These are phyloP conservation scores for Tragelaphus scriptus DNA, from an alignment of 2,113 vertebrate genomes.

Conservation along the genomic window DNA sequence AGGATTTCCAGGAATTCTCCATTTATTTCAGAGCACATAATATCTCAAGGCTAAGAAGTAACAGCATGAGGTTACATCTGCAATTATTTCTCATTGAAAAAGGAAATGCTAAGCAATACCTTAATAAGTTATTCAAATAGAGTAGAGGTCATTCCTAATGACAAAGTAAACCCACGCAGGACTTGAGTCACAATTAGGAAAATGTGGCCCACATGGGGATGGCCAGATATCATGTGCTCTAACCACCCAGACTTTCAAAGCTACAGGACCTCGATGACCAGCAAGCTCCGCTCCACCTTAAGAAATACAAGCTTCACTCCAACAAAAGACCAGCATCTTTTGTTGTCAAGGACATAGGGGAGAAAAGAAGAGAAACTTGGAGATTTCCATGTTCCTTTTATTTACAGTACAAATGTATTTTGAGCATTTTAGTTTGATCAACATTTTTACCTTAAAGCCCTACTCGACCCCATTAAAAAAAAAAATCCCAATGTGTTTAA, in stretches of 20 bases:
- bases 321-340: background rate
- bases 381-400: background rate
- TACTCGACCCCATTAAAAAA: background rate
- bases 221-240: slow-evolving; percentile 25
- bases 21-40: background rate
- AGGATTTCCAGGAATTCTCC: background rate
- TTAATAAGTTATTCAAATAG: background rate
- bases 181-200: background rate
- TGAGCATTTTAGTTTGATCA: background rate
- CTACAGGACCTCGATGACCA: background rate
- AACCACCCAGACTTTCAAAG: background rate
- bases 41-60: background rate
- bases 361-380: background rate
- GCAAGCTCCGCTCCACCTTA: background rate
- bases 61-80: background rate
- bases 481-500: background rate
- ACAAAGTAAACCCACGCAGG: background rate
- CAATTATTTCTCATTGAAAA: background rate
- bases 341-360: background rate
- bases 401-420: background rate
- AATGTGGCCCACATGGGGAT: background rate
- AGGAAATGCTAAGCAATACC: background rate
- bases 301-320: background rate
- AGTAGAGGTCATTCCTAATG: background rate
- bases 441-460: background rate